Conservation (phyloP, 2,113 vertebrate species). For the Vulpes lagopus region DNA sequence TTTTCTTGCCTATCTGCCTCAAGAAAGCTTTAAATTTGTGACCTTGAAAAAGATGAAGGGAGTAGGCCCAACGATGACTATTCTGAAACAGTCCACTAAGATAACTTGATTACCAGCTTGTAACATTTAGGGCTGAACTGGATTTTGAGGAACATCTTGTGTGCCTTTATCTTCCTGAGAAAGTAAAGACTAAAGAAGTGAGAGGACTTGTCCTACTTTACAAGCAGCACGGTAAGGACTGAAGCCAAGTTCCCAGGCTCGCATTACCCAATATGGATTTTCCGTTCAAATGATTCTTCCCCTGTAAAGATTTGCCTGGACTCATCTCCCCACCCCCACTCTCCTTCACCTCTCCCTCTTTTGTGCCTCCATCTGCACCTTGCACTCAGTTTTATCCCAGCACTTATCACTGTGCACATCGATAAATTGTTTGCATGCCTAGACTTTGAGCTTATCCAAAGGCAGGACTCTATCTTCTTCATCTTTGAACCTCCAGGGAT, state of each 20-base stretch:
- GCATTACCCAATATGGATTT: constrained; percentile 42
- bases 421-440: constrained; percentile 70
- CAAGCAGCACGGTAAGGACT: constrained; percentile 26
- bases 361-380: constrained; percentile 52
- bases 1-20: constrained; percentile 17
- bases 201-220: not conserved
- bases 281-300: constrained; percentile 56
- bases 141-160: constrained; percentile 59
- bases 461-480: constrained; percentile 27
- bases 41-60: constrained; percentile 52
- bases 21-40: constrained; percentile 25
- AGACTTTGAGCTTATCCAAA: constrained; percentile 67
- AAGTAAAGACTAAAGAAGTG: constrained; percentile 48
- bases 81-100: constrained; percentile 20
- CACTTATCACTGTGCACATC: constrained; percentile 65
- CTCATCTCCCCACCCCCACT: not conserved
- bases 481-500: constrained; percentile 49
- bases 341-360: constrained; percentile 14
- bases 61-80: constrained; percentile 11
- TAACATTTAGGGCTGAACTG: constrained; percentile 17
- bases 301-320: constrained; percentile 34
- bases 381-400: constrained; percentile 52
- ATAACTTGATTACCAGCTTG: constrained; percentile 43
- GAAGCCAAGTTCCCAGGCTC: constrained; percentile 49
- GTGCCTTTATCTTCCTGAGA: constrained; percentile 52